A percentile compares a stretch with the other conserved stretches of the same genome.
Evolutionary conservation across 1,140 invertebrate genomes (phyloP).

Genomic region (Spodoptera litura): DNA sequence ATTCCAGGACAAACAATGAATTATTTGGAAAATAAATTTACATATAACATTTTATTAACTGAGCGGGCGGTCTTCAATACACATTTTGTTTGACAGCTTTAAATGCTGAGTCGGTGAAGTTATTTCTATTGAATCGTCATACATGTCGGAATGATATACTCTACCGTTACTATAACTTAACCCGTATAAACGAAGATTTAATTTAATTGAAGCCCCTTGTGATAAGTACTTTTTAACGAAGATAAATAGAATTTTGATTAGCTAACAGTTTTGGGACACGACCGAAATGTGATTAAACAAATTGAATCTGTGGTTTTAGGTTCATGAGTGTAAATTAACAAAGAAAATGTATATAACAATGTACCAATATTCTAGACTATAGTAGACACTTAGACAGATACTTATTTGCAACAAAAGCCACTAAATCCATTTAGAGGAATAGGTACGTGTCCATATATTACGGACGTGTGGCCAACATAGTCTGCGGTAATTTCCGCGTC

Average conservation of each 20-base stretch:
- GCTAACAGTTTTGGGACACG: constrained; percentile 3
- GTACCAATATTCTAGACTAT: no score
- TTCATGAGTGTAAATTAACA: no score
- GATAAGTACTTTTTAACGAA: constrained; percentile 74
- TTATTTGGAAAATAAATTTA: constrained; percentile 56
- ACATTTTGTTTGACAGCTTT: constrained; percentile 26
- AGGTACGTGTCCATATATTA: no score
- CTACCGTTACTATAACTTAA: constrained; percentile 50
- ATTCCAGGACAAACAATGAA: constrained; percentile 74
- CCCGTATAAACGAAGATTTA: constrained; percentile 78
- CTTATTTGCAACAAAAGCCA: no score
- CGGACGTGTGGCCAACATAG: not conserved
- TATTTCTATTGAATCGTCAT: constrained; percentile 6
- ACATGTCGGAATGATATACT: constrained; percentile 27
- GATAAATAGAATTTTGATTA: constrained; percentile 72
- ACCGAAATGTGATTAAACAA: not conserved
- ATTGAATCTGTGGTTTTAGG: not conserved
- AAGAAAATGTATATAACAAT: no score
- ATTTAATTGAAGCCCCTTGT: constrained; percentile 76
- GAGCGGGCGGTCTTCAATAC: constrained; percentile 36
- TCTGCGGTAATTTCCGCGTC: constrained; percentile 14
- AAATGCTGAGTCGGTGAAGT: not conserved
- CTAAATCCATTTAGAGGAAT: no score
- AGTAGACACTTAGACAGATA: no score
- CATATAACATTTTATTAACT: constrained; percentile 14